Percentiles rank a stretch among this genome's conserved stretches.
Conservation (phyloP, 2,113 vertebrate species). For the Illadopsis cleaveri region DNA sequence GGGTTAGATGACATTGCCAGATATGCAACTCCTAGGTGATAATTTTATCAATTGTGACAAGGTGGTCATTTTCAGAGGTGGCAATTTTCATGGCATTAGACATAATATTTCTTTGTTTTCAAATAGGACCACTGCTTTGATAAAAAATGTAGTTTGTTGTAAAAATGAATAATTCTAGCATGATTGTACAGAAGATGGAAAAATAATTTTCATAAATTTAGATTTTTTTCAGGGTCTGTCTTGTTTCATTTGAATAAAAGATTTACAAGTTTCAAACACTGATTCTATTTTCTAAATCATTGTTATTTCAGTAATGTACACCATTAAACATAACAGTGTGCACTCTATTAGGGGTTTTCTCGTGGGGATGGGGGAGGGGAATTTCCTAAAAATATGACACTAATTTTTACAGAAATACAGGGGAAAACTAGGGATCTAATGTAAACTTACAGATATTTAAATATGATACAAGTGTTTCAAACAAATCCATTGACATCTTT, state of each 20-base stretch:
- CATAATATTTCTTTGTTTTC: background rate
- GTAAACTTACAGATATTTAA: background rate
- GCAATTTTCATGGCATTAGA: background rate
- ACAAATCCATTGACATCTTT: background rate
- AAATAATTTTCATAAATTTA: background rate
- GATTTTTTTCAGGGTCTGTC: background rate
- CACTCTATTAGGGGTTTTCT: background rate
- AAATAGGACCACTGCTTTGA: background rate
- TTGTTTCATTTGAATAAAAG: background rate
- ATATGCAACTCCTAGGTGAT: background rate
- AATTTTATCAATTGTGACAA: background rate
- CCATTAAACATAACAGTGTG: background rate
- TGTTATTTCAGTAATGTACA: background rate
- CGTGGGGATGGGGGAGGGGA: fast-evolving
- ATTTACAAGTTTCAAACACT: background rate
- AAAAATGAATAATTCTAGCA: background rate
- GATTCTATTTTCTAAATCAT: background rate
- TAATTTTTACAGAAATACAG: background rate
- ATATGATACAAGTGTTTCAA: background rate
- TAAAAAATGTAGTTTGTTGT: background rate
- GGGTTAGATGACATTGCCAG: background rate
- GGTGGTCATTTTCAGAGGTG: background rate
- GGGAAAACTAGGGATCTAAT: fast-evolving
- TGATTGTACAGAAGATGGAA: background rate
- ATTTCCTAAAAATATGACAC: background rate